Evolutionary conservation across 1,140 invertebrate species (phyloP), one percentile per base, ranked within the genome.

Genomic region (Thalassaphorura encarpata): DNA sequence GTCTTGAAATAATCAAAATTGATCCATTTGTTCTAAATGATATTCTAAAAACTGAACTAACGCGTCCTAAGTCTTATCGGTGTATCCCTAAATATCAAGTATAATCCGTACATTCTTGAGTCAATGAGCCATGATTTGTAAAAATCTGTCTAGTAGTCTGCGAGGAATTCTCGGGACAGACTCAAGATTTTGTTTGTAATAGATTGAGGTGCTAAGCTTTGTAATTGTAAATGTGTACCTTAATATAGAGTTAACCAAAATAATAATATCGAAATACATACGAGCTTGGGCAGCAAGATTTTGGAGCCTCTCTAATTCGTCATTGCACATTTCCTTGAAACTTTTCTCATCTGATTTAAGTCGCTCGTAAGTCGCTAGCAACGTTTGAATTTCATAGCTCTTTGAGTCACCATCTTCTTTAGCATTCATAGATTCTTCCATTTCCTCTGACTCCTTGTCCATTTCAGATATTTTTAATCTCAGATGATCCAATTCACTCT

Each of bases 241-340:
- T n/a, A n/a, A n/a, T n/a, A n/a, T n/a, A n/a, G n/a, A n/a, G n/a
- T n/a, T n/a, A n/a, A n/a, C n/a, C n/a, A n/a, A n/a, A n/a, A n/a
- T n/a, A n/a, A n/a, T n/a, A n/a, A n/a, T n/a, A n/a, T n/a, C n/a
- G n/a, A n/a, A n/a, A n/a, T 42, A 26, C 18, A 56, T 55, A 58
- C 69, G 66, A 33, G 70, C 71, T 69, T 75, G 79, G 73, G 76
- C 69, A 29, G 82, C 75, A 58, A 77, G 68, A 46, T 71, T 71
- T 67, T 83, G 76, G 5, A 85, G 66, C n/a, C 71, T 63, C 49
- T 69, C 72, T 49, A 83, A 69, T 69, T 85, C 80, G 21, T 72
- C 70, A 66, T 82, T 83, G 65, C 87, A 91, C 55, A 83, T 78
- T 54, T 84, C 80, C 57, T 82, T 82, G 66, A 87, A 90, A 63